A percentile compares a stretch with the other conserved stretches of the same genome.
Conservation (phyloP, 2,113 vertebrate species). For the Meles meles region DNA sequence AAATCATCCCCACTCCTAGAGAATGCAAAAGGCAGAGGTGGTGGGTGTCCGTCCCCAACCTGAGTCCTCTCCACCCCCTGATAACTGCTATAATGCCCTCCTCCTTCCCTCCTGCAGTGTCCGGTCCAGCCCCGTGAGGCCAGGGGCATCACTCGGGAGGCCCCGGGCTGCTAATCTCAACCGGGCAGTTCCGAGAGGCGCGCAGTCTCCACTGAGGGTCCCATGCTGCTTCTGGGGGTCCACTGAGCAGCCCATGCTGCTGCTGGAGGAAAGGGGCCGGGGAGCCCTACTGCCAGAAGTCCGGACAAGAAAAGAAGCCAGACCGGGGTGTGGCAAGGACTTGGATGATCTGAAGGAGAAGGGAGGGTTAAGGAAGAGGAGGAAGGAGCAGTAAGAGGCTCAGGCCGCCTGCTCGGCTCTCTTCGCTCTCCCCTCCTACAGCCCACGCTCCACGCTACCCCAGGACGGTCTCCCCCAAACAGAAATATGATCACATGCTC, state of each 20-base stretch:
- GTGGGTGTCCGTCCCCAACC: not conserved
- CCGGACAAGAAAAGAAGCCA: not conserved
- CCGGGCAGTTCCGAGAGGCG: not conserved
- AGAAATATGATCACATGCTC: not conserved
- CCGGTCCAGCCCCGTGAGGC: not conserved
- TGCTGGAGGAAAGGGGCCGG: not conserved
- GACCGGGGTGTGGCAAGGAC: not conserved
- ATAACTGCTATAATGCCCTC: not conserved
- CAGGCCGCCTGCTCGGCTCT: not conserved
- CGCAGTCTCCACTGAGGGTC: not conserved
- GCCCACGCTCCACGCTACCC: not conserved
- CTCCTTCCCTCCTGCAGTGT: not conserved
- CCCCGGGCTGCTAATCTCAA: not conserved
- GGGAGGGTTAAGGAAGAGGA: not conserved
- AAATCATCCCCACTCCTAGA: not conserved
- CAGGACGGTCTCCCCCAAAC: not conserved
- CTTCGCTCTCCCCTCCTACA: not conserved
- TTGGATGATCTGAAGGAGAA: not conserved
- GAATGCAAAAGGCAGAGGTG: not conserved
- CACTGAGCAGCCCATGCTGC: not conserved
- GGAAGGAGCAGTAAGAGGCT: not conserved
- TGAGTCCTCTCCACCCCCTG: not conserved
- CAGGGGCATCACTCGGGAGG: not conserved
- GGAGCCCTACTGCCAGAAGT: not conserved
- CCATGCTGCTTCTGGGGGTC: too few species aligned